Conservation (phyloP, 2,797 vertebrate species). For the Epinephelus awoara region DNA sequence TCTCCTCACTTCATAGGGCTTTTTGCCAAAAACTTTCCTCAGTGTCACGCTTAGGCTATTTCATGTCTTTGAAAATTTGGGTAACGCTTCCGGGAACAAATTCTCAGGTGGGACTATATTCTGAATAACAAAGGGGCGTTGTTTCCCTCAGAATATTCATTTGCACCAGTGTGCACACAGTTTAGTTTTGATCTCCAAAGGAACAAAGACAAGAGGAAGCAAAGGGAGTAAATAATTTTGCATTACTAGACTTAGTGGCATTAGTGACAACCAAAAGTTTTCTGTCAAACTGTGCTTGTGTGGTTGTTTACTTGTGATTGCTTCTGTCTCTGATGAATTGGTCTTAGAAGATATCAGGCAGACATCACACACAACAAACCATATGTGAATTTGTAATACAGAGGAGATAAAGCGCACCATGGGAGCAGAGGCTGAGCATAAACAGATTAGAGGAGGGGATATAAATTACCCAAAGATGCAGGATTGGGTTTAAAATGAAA, state of each 20-base stretch:
- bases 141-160: not conserved
- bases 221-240: not conserved
- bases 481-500: constrained; percentile 18
- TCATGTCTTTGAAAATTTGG: constrained; percentile 12
- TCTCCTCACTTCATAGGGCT: not conserved
- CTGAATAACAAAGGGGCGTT: not conserved
- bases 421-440: not conserved
- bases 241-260: not conserved
- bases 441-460: constrained; percentile 1
- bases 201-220: not conserved
- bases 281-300: not conserved
- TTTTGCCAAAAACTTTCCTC: constrained; percentile 1
- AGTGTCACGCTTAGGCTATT: not conserved
- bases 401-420: not conserved
- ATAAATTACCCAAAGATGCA: constrained; percentile 18
- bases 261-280: not conserved
- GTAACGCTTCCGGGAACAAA: constrained; percentile 14
- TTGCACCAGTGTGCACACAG: not conserved
- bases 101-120: constrained; percentile 12
- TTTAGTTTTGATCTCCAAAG: not conserved
- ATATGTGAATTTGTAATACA: constrained; percentile 2
- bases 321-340: constrained; percentile 1
- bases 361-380: not conserved
- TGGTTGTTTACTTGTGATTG: not conserved
- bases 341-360: not conserved